Evolutionary conservation across 2,888 invertebrate species (phyloP).

Genomic region (Watsonalla binaria): DNA sequence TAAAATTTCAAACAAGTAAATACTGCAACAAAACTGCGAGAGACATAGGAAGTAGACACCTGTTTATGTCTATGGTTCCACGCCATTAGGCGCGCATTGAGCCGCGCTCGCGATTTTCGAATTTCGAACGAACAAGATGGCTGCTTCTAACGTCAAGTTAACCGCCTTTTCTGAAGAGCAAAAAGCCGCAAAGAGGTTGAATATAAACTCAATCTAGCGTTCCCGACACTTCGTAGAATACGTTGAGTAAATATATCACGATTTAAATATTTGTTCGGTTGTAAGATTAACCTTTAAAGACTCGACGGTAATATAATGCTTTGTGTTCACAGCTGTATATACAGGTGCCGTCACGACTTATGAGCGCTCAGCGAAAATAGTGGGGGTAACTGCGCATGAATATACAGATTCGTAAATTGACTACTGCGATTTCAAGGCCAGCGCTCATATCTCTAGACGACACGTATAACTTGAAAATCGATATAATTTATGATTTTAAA

Average conservation of each 20-base stretch:
- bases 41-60: conserved; percentile 36
- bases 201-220: conserved; percentile 1
- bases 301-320: not conserved
- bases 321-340: no score
- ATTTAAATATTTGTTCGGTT: not conserved
- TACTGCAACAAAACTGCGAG: conserved; percentile 13
- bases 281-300: conserved; percentile 1
- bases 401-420: no score
- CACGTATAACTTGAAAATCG: no score
- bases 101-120: conserved; percentile 59
- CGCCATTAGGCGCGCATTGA: conserved; percentile 62
- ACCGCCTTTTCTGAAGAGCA: conserved; percentile 31
- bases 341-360: no score
- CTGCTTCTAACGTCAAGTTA: conserved; percentile 46
- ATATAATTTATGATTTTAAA: no score
- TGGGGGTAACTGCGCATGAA: no score
- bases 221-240: not conserved
- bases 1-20: conserved; percentile 20
- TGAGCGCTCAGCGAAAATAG: no score
- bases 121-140: conserved; percentile 58
- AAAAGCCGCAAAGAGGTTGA: conserved; percentile 1
- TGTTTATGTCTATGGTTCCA: conserved; percentile 67
- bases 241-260: not conserved
- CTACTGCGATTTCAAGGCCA: no score
- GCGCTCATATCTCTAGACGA: no score